These are phyloP conservation scores for Sprattus sprattus DNA, from an alignment of 2,113 vertebrate genomes.

Conservation along the genomic window DNA sequence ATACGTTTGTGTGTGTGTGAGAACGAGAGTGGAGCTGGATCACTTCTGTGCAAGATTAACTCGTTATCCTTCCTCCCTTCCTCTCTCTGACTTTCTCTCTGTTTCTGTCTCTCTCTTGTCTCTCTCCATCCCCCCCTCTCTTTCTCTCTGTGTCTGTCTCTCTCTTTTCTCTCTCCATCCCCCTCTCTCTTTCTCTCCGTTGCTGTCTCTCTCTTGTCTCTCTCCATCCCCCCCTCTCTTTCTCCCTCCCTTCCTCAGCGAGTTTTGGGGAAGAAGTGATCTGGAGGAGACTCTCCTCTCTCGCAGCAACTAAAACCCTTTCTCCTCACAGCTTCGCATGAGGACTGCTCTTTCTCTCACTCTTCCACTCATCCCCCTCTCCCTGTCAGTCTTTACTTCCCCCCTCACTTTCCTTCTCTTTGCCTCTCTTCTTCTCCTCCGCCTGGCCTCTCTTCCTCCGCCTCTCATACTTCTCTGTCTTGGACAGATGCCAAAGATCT, in stretches of 20 bases:
- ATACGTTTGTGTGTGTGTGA: background rate
- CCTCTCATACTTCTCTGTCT: background rate
- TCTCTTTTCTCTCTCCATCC: background rate
- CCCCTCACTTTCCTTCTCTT: background rate
- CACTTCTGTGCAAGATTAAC: background rate
- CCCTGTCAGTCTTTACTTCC: background rate
- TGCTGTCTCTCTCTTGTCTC: background rate
- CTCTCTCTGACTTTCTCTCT: background rate
- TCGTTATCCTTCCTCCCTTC: background rate
- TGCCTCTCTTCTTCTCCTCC: background rate
- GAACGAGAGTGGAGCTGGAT: background rate
- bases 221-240: background rate
- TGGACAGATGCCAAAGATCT: conserved; percentile 5
- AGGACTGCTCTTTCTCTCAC: conserved; percentile 29
- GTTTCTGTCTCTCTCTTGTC: background rate
- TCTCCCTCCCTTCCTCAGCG: background rate
- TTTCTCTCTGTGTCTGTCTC: too few relatives aligned
- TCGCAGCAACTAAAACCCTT: conserved; percentile 31
- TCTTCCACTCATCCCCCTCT: background rate
- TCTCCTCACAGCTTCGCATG: conserved; percentile 41
- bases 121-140: background rate
- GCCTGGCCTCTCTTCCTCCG: background rate
- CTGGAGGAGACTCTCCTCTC: conserved; percentile 15
- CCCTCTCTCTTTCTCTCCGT: background rate
- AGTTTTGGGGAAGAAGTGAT: conserved; percentile 30